phyloP scores from a whole-genome alignment of 2,797 vertebrate genomes.

The Sebastes goodei region DNA sequence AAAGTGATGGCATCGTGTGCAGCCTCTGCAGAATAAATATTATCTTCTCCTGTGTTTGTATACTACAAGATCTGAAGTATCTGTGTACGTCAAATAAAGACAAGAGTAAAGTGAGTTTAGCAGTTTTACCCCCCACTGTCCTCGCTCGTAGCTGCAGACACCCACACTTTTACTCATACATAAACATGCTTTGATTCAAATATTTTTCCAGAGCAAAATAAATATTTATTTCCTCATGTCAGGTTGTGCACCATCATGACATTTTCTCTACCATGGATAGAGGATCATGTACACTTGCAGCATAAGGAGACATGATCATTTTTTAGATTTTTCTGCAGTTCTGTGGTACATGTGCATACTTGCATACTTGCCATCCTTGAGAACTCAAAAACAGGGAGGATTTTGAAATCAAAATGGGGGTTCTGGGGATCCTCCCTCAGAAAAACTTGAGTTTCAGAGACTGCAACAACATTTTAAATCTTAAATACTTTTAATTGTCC shows the following conservation, averaged over 20 bases:
- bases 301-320: background rate
- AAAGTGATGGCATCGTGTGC: background rate
- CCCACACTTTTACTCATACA: background rate
- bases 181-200: background rate
- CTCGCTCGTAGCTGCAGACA: background rate
- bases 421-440: too few species aligned
- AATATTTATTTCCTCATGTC: background rate
- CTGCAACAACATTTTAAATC: too few species aligned
- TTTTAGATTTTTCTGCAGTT: background rate
- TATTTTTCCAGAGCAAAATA: background rate
- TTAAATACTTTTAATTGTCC: too few species aligned
- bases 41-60: background rate
- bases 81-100: background rate
- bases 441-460: too few species aligned
- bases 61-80: background rate
- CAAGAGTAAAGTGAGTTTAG: background rate
- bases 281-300: background rate
- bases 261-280: background rate
- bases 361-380: too few species aligned
- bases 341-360: background rate
- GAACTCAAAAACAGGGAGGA: too few species aligned
- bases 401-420: too few species aligned
- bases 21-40: slow-evolving; percentile 7
- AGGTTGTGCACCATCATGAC: background rate
- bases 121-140: background rate